Evolutionary conservation across 2,113 vertebrate genomes (phyloP).

Genomic region (Irena cyanogastra): DNA sequence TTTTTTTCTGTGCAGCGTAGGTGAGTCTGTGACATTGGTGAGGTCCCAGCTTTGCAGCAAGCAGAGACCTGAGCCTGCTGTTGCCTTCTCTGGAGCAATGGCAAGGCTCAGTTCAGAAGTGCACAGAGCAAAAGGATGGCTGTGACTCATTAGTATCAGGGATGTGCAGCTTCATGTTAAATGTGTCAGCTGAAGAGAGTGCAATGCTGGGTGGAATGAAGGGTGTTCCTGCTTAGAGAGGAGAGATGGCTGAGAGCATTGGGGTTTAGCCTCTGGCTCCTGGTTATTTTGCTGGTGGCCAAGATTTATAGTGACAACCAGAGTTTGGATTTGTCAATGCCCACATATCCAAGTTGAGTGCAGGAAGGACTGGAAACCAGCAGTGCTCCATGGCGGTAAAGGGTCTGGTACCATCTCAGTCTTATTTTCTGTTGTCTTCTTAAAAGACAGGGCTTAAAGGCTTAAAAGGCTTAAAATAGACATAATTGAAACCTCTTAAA

Average conservation of each 20-base stretch:
- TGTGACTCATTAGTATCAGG: not conserved
- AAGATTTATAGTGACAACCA: not conserved
- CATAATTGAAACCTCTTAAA: not conserved
- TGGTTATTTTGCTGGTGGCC: not conserved
- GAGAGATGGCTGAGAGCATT: not conserved
- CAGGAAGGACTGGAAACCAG: not conserved
- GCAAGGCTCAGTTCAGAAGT: not conserved
- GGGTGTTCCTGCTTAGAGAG: not conserved
- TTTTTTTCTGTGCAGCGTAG: not conserved
- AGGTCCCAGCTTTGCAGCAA: not conserved
- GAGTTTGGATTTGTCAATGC: not conserved
- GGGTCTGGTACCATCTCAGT: not conserved
- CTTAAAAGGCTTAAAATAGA: not conserved
- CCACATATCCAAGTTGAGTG: not conserved
- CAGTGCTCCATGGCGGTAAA: accelerated
- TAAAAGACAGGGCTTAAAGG: no score
- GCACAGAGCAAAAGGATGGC: accelerated
- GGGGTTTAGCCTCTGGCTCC: not conserved
- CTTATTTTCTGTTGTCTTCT: not conserved
- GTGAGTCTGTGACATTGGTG: not conserved
- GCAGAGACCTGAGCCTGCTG: not conserved
- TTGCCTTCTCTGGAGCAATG: not conserved
- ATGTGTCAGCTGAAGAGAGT: not conserved
- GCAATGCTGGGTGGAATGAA: not conserved
- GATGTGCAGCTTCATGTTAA: not conserved